Evolutionary conservation across 2,113 vertebrate genomes (phyloP).

Genomic region (Chaetodon auriga): DNA sequence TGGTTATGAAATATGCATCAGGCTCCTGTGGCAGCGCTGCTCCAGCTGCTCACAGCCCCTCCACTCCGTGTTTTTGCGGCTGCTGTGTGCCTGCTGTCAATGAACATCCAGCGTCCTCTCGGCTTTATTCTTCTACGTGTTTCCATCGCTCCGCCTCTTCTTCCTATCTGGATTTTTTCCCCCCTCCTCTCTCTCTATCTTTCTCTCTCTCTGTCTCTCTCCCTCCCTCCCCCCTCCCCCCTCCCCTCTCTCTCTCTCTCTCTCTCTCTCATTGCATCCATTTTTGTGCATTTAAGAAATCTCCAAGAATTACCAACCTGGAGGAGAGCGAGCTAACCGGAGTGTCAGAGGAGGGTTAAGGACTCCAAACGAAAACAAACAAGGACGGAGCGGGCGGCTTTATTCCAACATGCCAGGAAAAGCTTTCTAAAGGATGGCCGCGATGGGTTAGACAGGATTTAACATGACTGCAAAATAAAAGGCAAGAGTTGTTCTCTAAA

Average conservation of each 20-base stretch:
- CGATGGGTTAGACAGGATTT: conserved; percentile 88
- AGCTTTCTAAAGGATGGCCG: conserved; percentile 81
- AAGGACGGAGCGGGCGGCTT: conserved; percentile 64
- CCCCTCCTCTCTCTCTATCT: neutral
- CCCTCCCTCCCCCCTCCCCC: conserved; percentile 43
- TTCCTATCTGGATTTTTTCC: conserved; percentile 68
- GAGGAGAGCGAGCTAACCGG: conserved; percentile 76
- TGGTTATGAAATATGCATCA: conserved; percentile 68
- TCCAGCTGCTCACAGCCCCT: conserved; percentile 40
- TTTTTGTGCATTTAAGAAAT: conserved; percentile 88
- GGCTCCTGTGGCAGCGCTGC: conserved; percentile 12
- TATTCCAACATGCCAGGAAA: conserved; percentile 77
- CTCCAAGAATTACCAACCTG: conserved; percentile 84
- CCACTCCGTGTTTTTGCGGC: conserved; percentile 79
- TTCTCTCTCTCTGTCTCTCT: neutral
- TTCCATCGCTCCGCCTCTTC: conserved; percentile 82
- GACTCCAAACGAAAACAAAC: conserved; percentile 68
- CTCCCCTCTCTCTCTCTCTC: conserved; percentile 25
- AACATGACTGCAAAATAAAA: conserved; percentile 88
- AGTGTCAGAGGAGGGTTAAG: conserved; percentile 72
- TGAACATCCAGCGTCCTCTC: conserved; percentile 81
- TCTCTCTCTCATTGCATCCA: conserved; percentile 82
- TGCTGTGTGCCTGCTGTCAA: conserved; percentile 80
- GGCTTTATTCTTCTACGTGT: conserved; percentile 78
- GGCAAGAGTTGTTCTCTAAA: conserved; percentile 77